phyloP scores from a whole-genome alignment of 2,113 vertebrate species.

The Poecile atricapillus region DNA sequence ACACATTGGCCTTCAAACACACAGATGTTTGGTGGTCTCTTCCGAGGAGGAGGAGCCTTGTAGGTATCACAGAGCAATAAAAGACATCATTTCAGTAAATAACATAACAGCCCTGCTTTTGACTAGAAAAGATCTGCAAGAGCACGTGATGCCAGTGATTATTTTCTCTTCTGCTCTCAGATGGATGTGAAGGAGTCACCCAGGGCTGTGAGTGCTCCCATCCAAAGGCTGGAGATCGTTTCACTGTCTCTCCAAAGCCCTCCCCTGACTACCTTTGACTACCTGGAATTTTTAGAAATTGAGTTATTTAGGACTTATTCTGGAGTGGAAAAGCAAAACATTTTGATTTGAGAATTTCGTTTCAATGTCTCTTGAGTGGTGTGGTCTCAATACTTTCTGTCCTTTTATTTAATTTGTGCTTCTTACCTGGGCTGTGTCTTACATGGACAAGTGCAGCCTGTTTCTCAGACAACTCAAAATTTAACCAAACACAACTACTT shows the following conservation, averaged over 20 bases:
- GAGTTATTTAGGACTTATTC: background rate
- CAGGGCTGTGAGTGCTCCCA: background rate
- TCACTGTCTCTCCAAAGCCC: background rate
- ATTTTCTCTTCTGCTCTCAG: background rate
- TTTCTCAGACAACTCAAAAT: background rate
- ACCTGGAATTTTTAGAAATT: background rate
- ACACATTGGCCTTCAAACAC: background rate
- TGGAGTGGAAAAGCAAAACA: background rate
- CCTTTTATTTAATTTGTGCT: background rate
- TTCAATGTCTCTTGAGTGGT: background rate
- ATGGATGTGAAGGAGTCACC: accelerated
- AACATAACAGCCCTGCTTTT: background rate
- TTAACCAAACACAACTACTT: background rate
- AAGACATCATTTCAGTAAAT: background rate
- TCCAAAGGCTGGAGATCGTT: accelerated
- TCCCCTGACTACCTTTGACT: background rate
- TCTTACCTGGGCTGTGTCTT: background rate
- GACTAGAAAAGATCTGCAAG: background rate
- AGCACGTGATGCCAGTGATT: background rate
- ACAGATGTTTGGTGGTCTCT: accelerated
- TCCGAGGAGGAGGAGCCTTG: background rate
- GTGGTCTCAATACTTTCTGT: accelerated
- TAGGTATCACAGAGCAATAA: background rate
- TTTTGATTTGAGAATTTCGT: background rate
- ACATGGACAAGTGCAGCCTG: background rate